Conservation (phyloP, 2,888 invertebrate genomes). For the Carabus problematicus region DNA sequence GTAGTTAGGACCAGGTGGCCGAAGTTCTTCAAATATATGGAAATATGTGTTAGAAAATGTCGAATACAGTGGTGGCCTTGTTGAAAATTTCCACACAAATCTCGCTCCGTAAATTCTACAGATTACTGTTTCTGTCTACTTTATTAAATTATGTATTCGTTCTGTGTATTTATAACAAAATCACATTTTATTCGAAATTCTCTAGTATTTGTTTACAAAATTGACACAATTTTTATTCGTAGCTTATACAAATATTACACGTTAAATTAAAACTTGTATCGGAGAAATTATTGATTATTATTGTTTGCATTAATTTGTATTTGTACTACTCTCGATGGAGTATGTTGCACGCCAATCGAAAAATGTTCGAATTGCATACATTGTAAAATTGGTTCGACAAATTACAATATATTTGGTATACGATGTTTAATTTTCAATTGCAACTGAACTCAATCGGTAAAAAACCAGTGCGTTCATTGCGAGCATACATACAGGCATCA, state of each 20-base stretch:
- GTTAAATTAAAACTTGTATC: too few species aligned
- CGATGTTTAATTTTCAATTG: constrained; percentile 3
- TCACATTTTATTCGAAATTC: too few species aligned
- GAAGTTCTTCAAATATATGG: not conserved
- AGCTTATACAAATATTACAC: too few species aligned
- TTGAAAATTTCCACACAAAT: constrained; percentile 8
- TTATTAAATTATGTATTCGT: too few species aligned
- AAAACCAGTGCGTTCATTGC: not conserved
- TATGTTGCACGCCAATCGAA: too few species aligned
- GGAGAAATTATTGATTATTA: too few species aligned
- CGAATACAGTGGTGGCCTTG: constrained; percentile 30
- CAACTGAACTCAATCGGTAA: not conserved
- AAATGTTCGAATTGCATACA: not conserved
- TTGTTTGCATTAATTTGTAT: too few species aligned
- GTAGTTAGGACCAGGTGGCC: constrained; percentile 27
- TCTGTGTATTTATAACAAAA: too few species aligned
- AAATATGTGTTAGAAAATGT: constrained; percentile 31
- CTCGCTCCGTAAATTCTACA: not conserved
- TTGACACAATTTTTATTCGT: too few species aligned
- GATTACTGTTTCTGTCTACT: too few species aligned
- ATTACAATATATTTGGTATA: constrained; percentile 5
- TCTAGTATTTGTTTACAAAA: too few species aligned
- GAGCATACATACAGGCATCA: not conserved
- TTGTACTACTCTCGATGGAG: too few species aligned
- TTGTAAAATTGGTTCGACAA: not conserved